phyloP scores from a whole-genome alignment of 2,888 invertebrate genomes.

The Leptinotarsa peninsularis region DNA sequence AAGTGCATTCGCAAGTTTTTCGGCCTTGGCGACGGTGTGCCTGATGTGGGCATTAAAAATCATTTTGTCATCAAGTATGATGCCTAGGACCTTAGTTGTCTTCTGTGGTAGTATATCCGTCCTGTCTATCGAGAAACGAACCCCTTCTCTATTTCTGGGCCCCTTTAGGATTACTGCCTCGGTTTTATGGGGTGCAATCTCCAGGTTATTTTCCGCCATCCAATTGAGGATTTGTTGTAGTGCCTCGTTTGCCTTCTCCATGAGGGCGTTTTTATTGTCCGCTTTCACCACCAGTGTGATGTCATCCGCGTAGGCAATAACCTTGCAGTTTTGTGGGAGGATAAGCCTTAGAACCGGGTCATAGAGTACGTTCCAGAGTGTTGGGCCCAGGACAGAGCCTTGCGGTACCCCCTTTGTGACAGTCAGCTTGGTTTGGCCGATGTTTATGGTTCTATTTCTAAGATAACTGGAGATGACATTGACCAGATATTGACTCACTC shows the following conservation, averaged over 20 bases:
- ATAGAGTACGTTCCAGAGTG: slow-evolving; percentile 4
- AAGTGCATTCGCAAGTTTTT: background rate
- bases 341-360: background rate
- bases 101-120: slow-evolving; percentile 1
- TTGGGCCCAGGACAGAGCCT: background rate
- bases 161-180: slow-evolving; percentile 22
- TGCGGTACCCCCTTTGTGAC: slow-evolving; percentile 4
- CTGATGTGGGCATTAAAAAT: slow-evolving; percentile 21
- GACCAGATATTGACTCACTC: slow-evolving; percentile 16
- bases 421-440: background rate
- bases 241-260: background rate
- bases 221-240: background rate
- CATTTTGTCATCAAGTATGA: slow-evolving; percentile 11
- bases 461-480: slow-evolving; percentile 22
- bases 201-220: background rate
- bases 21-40: slow-evolving; percentile 16
- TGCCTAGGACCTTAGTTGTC: background rate
- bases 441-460: slow-evolving; percentile 13
- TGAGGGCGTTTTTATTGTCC: background rate
- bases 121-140: slow-evolving; percentile 18
- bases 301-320: background rate
- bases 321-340: background rate
- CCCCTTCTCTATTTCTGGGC: slow-evolving; percentile 5
- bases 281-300: background rate
- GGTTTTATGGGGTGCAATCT: slow-evolving; percentile 27